Evolutionary conservation across 2,888 invertebrate genomes (phyloP), one percentile per base, ranked within the genome.

Genomic region (Thumatha senex): DNA sequence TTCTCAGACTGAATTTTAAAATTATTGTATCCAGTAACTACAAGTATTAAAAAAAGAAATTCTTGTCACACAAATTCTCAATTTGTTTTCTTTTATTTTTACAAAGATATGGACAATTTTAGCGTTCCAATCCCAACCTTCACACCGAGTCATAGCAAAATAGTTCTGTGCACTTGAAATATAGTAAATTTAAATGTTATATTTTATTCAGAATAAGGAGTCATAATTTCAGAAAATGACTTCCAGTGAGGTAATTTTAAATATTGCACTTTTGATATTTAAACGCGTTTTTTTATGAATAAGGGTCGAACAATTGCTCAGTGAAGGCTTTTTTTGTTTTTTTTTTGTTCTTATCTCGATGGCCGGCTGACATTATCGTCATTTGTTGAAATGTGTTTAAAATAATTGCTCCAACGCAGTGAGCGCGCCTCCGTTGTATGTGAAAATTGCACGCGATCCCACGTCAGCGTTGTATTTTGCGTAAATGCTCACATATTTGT

Each of bases 361-460:
- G 74, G 74, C 72, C 72, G 77, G 71, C 89, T 84, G 87, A 85
- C 86, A 89, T 89, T 89, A 89, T 84, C 84, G 80, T 88, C 87
- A 86, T 88, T 90, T 89, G 90, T 90, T 89, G 89, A 90, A 91
- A 89, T 86, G 90, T 88, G 79, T 90, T 91, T 91, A 91, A 89
- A 90, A 89, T 91, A 91, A 91, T 91, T 90, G 89, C 78, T 76
- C 76, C 78, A 75, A 78, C 72, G 80, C 83, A 76, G 80, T 82
- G 88, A 77, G 80, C 79, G 78, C 83, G 74, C 81, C 80, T 76
- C 74, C 71, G 81, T 80, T 79, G 84, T 85, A 81, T 80, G 80
- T 70, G 78, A 82, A 86, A 86, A 86, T 85, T 83, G 89, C 90
- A 88, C 89, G 90, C 90, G 80, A 90, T 85, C 78, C 72, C 78